Evolutionary conservation across 2,888 invertebrate genomes (phyloP).

Genomic region (Cinara cedri): DNA sequence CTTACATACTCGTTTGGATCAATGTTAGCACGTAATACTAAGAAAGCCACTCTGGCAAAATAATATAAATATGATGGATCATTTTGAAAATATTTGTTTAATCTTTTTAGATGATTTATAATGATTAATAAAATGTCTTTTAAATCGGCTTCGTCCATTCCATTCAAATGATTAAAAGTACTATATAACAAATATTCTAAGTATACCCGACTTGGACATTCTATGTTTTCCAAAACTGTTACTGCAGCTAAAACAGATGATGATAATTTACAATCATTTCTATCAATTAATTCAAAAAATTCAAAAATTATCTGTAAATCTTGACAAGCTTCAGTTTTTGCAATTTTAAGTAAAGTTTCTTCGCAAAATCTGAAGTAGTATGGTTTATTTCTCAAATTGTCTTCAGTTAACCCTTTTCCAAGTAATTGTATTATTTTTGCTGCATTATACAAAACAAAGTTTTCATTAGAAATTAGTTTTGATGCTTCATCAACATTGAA

Average conservation of each 20-base stretch:
- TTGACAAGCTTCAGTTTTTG: not conserved
- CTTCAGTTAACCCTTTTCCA: slow-evolving; percentile 13
- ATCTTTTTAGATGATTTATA: not conserved
- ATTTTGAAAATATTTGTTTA: slow-evolving; percentile 23
- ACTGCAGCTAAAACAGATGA: slow-evolving; percentile 14
- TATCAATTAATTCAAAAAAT: slow-evolving; percentile 39
- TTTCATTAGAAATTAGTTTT: not conserved
- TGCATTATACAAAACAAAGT: not conserved
- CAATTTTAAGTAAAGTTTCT: slow-evolving; percentile 23
- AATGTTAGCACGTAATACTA: slow-evolving; percentile 14
- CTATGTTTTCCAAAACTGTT: slow-evolving; percentile 17
- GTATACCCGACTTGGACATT: not conserved
- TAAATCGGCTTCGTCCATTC: not conserved
- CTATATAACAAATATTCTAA: slow-evolving; percentile 34
- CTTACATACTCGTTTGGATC: slow-evolving; percentile 9
- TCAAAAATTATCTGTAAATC: not conserved
- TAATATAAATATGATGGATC: slow-evolving; percentile 19
- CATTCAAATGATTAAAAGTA: slow-evolving; percentile 17
- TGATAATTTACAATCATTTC: not conserved
- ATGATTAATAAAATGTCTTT: not conserved
- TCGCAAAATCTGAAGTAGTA: slow-evolving; percentile 36
- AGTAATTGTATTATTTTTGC: not conserved
- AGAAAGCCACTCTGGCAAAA: slow-evolving; percentile 33
- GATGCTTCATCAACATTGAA: not conserved
- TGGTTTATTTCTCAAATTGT: slow-evolving; percentile 2